A percentile compares a stretch with the other conserved stretches of the same genome.
Conservation (phyloP, 2,113 vertebrate species). For the Bostrychus sinensis region DNA sequence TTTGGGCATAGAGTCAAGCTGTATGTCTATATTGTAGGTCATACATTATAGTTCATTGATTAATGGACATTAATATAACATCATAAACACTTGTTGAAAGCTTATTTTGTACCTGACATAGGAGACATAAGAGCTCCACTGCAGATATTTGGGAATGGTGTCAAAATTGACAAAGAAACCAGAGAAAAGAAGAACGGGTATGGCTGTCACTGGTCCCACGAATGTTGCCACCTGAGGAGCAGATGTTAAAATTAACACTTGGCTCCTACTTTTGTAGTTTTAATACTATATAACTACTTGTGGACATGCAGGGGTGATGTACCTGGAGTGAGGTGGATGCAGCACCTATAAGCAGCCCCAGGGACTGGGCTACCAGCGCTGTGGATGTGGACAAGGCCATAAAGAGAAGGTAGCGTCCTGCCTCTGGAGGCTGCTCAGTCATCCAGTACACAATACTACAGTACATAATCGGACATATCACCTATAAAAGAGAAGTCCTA, state of each 20-base stretch:
- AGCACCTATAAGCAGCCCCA: conserved; percentile 94
- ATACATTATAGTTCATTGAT: too few relatives aligned
- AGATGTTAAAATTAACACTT: not conserved
- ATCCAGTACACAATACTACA: conserved; percentile 99
- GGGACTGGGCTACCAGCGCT: conserved; percentile 93
- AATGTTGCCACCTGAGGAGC: conserved; percentile 92
- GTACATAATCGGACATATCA: conserved; percentile 93
- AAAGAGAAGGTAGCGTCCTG: conserved; percentile 90
- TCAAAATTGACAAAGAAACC: conserved; percentile 99
- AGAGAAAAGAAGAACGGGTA: conserved; percentile 96
- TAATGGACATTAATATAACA: too few relatives aligned
- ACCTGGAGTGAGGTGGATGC: conserved; percentile 96
- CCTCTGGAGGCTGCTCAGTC: conserved; percentile 95
- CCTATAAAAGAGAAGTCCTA: conserved; percentile 70
- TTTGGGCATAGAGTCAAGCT: too few relatives aligned
- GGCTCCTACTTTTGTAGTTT: not conserved
- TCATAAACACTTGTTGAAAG: not conserved
- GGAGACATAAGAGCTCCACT: conserved; percentile 97
- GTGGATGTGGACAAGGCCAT: conserved; percentile 92
- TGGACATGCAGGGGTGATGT: not conserved
- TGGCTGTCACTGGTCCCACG: conserved; percentile 93
- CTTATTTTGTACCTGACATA: conserved; percentile 88
- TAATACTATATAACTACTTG: not conserved
- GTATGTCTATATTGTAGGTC: too few relatives aligned
- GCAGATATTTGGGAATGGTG: conserved; percentile 97